Conservation (phyloP, 1,140 invertebrate species). For the Epicauta chinensis region DNA sequence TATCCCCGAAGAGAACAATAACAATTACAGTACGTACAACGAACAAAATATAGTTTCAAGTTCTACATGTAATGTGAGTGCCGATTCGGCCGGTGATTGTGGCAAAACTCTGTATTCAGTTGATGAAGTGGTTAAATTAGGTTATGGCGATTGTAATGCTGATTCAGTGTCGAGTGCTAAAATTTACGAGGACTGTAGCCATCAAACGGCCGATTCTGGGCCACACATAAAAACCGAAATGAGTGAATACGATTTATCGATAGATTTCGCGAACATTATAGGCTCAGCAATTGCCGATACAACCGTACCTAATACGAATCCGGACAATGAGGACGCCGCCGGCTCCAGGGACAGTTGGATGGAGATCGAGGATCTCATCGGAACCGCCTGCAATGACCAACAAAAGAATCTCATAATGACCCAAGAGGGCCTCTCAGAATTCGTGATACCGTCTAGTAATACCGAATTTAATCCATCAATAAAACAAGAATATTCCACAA, state of each 20-base stretch:
- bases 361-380: conserved; percentile 78
- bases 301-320: conserved; percentile 58
- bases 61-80: conserved; percentile 50
- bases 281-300: conserved; percentile 85
- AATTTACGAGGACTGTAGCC: conserved; percentile 44
- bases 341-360: conserved; percentile 71
- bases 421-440: conserved; percentile 59
- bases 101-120: conserved; percentile 52
- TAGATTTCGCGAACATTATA: conserved; percentile 82
- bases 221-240: conserved; percentile 48
- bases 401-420: conserved; percentile 50
- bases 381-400: conserved; percentile 60
- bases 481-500: background rate
- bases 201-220: conserved; percentile 42
- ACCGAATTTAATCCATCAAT: conserved; percentile 18
- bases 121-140: conserved; percentile 42
- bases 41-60: conserved; percentile 62
- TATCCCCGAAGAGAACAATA: conserved; percentile 58
- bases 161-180: conserved; percentile 45
- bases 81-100: conserved; percentile 47
- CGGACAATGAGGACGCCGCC: conserved; percentile 53
- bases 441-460: conserved; percentile 53
- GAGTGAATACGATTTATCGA: conserved; percentile 62
- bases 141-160: conserved; percentile 42
- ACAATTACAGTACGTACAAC: conserved; percentile 45